phyloP scores from a whole-genome alignment of 2,797 vertebrate genomes.

The Eulemur coronatus region DNA sequence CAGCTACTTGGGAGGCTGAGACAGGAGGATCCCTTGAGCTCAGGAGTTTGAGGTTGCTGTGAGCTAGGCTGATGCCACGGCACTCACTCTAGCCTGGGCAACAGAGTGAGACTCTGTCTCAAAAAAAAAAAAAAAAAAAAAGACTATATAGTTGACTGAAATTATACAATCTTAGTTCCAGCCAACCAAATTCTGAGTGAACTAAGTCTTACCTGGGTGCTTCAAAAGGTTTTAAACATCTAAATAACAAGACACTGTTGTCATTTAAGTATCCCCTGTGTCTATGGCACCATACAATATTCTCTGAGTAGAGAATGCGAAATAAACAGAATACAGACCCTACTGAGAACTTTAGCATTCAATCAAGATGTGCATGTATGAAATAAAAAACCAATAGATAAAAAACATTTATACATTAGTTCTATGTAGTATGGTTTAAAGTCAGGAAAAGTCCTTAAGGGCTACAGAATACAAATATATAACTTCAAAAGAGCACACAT shows the following conservation, averaged over 20 bases:
- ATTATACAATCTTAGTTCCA: background rate
- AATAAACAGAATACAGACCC: background rate
- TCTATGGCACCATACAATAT: background rate
- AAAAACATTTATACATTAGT: background rate
- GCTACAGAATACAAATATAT: slow-evolving; percentile 30
- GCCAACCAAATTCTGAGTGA: background rate
- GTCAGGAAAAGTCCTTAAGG: background rate
- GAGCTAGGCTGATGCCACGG: too few relatives aligned
- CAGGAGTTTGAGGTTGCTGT: too few relatives aligned
- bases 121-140: too few relatives aligned
- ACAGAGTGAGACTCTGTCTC: too few relatives aligned
- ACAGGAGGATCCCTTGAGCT: too few relatives aligned
- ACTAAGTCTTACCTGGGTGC: background rate
- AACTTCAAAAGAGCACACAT: background rate
- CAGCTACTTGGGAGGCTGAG: too few relatives aligned
- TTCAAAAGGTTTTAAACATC: background rate
- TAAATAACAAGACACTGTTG: background rate
- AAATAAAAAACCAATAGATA: background rate
- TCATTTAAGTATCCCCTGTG: background rate
- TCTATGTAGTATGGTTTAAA: background rate
- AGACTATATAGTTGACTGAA: background rate
- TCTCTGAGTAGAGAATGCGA: background rate
- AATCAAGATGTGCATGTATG: background rate
- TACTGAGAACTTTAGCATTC: background rate
- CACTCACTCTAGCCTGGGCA: too few relatives aligned